These are phyloP conservation scores for Caerostris darwini DNA, from an alignment of 1,140 invertebrate genomes.

Conservation along the genomic window DNA sequence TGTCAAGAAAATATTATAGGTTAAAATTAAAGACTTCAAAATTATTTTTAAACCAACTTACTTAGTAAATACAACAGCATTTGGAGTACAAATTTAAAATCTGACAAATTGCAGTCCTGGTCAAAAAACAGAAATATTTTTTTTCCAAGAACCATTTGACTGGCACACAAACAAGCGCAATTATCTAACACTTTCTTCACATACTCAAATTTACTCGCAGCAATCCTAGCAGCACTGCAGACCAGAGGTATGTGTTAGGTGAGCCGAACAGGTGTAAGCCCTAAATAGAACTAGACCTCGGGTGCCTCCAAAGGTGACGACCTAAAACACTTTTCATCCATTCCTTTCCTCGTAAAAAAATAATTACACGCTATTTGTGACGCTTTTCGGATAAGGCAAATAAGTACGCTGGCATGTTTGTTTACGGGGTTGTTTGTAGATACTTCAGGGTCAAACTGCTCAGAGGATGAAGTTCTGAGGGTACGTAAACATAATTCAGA, in stretches of 20 bases:
- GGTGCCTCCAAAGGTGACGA: slow-evolving; percentile 21
- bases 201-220: not conserved
- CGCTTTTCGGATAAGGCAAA: not conserved
- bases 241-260: not conserved
- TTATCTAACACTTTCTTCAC: not conserved
- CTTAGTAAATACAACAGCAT: too few relatives aligned
- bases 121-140: too few relatives aligned
- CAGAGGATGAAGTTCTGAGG: not conserved
- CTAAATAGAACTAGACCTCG: slow-evolving; percentile 43
- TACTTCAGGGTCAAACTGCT: not conserved
- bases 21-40: too few relatives aligned
- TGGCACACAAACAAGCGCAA: too few relatives aligned
- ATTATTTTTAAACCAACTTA: too few relatives aligned
- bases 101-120: too few relatives aligned
- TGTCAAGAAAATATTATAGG: too few relatives aligned
- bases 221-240: not conserved
- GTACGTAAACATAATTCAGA: too few relatives aligned
- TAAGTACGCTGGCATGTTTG: not conserved
- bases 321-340: slow-evolving; percentile 12
- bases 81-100: too few relatives aligned
- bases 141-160: too few relatives aligned
- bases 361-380: not conserved
- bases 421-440: not conserved
- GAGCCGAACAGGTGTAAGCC: slow-evolving; percentile 20
- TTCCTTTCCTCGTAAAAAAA: slow-evolving; percentile 40